Conservation (phyloP, 64 coral and sea anemone species). For the Stichodactyla mertensii region DNA sequence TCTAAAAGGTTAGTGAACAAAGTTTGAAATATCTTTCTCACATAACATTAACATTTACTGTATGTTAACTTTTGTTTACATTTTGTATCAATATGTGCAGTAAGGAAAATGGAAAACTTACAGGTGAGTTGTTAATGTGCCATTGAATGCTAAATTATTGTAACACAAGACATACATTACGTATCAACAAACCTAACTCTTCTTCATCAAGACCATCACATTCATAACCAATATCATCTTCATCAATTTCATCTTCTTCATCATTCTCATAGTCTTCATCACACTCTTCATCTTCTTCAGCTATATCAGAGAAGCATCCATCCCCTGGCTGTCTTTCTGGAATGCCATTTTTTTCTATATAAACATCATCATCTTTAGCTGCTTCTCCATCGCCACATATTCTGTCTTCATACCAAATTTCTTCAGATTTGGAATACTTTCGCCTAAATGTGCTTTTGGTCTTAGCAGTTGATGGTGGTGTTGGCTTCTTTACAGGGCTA, state of each 20-base stretch:
- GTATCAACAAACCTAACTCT: not conserved
- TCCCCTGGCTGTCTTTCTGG: slow-evolving; percentile 69
- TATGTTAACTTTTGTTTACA: no score
- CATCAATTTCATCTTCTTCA: slow-evolving; percentile 35
- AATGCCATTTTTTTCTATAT: slow-evolving; percentile 36
- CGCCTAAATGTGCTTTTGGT: not conserved
- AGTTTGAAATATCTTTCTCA: no score
- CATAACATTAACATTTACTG: no score
- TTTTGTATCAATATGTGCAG: no score
- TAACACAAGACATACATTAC: no score
- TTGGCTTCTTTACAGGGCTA: slow-evolving; percentile 14
- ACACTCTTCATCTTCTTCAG: slow-evolving; percentile 82
- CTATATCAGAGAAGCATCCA: slow-evolving; percentile 91
- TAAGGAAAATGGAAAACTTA: no score
- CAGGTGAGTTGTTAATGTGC: no score
- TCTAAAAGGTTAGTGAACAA: no score
- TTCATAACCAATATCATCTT: slow-evolving; percentile 59
- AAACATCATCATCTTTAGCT: slow-evolving; percentile 16
- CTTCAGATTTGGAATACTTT: slow-evolving; percentile 15
- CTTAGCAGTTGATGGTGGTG: slow-evolving; percentile 18
- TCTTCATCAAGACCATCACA: slow-evolving; percentile 44
- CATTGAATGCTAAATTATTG: no score
- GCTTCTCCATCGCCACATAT: slow-evolving; percentile 84
- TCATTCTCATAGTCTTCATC: slow-evolving; percentile 50
- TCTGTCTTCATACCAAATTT: slow-evolving; percentile 34